Evolutionary conservation across 2,113 vertebrate species (phyloP).

Genomic region (Zosterops borbonicus): DNA sequence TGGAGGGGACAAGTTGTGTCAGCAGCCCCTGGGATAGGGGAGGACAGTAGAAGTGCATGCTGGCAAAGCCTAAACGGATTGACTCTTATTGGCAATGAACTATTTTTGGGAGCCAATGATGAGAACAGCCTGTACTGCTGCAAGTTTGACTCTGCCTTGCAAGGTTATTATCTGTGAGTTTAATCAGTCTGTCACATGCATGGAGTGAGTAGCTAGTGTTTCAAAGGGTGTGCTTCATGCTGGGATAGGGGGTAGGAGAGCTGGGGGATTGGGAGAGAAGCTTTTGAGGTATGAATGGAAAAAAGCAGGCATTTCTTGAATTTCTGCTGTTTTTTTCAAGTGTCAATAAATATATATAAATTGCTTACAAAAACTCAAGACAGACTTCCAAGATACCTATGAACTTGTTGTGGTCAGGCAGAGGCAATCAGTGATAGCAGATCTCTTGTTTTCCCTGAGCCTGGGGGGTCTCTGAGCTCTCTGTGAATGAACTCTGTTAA

Average conservation of each 20-base stretch:
- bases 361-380: neutral
- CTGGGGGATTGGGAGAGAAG: neutral
- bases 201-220: neutral
- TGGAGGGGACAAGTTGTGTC: neutral
- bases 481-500: neutral
- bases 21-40: neutral
- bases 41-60: neutral
- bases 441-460: neutral
- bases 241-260: neutral
- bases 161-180: constrained; percentile 52
- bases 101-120: constrained; percentile 36
- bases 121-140: constrained; percentile 22
- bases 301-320: neutral
- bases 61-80: constrained; percentile 27
- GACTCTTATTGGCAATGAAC: constrained; percentile 49
- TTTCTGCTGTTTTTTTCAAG: neutral
- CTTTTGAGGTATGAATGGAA: constrained; percentile 12
- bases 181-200: constrained; percentile 26
- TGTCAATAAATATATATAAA: neutral
- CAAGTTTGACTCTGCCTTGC: constrained; percentile 15
- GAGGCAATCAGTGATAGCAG: neutral
- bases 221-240: constrained; percentile 14
- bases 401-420: neutral
- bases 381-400: neutral
- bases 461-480: neutral